Base-by-base conservation (phyloP, 2,797 vertebrate species). In the Myotis planiceps region DNA sequence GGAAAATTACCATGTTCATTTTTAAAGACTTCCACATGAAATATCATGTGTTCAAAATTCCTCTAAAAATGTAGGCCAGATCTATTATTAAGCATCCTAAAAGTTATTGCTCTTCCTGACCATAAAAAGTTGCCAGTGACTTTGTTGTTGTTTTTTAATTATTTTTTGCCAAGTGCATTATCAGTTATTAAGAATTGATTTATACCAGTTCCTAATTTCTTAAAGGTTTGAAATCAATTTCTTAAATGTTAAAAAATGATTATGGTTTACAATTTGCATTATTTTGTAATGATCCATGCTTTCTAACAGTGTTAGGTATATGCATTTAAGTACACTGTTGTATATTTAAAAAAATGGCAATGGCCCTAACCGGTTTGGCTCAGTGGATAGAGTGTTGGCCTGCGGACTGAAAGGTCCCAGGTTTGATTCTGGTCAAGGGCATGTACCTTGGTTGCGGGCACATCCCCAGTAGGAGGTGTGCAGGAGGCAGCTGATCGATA, bases 331-430 rank as follows among this genome's bases (percentile, higher is more conserved):
- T 66, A 51, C 14, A 71, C 13, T 37, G 9, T 32, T 82, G 6
- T 68, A 27, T 21, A 75, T 83, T 97, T 58, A 55, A 89, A 82
- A 72, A 87, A 94, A 85, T 87, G 25, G 42, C 34, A 85, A 32
- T 42, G 39, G 9, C 45, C 45, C 45, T 45, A 13, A 45, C 13
- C 45, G 2, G 12, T 45, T 45, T 45, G 45, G 13, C 45, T 45
- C 45, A 45, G 45, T 14, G 45, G 45, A 10, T 42, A 45, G 45
- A 45, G 45, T 1, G 12, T 14, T 0, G 45, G 45, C 45, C 45
- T 45, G 12, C 0, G 45, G 13, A 45, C 45, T 45, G 45, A 45
- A 45, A 13, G 45, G 45, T 45, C 45, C 45, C 13, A 45, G 45
- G 45, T 45, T 45, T 3, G 13, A 45, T 45, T 45, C 13, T 12